A percentile compares a stretch with the other conserved stretches of the same genome.
Evolutionary conservation across 2,113 vertebrate species (phyloP).

Genomic region (Candoia aspera): DNA sequence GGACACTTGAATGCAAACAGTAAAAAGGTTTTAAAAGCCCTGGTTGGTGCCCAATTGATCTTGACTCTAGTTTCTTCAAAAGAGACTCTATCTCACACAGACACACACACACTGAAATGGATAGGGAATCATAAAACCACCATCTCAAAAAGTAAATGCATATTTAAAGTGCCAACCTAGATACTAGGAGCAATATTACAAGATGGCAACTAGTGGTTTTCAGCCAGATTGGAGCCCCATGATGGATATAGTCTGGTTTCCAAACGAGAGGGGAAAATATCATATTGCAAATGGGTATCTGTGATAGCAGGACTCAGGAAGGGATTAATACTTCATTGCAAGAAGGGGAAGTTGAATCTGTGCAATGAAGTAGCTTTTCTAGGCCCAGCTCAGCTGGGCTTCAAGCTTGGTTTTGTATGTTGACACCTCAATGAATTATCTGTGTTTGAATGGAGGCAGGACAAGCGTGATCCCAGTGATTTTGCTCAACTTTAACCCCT

Average conservation of each 20-base stretch:
- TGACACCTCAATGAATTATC: too few species aligned
- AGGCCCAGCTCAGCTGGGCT: neutral
- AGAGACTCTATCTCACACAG: neutral
- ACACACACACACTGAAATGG: neutral
- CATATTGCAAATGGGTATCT: neutral
- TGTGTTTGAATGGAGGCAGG: too few species aligned
- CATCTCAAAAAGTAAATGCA: neutral
- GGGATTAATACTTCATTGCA: neutral
- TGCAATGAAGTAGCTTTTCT: neutral
- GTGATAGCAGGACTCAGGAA: neutral
- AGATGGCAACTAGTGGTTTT: neutral
- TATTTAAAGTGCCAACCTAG: neutral
- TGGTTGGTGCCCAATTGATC: neutral
- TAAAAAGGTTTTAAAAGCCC: conserved; percentile 31
- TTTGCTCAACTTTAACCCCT: too few species aligned
- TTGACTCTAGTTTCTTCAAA: neutral
- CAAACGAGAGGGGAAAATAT: neutral
- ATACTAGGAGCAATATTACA: neutral
- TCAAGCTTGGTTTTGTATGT: neutral
- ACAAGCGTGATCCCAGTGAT: too few species aligned
- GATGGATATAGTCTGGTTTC: neutral
- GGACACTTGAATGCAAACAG: conserved; percentile 10
- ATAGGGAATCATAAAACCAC: neutral
- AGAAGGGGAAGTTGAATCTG: neutral
- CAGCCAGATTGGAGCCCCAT: too few species aligned